Evolutionary conservation across 2,888 invertebrate species (phyloP).

Genomic region (Quadroppia sp.): DNA sequence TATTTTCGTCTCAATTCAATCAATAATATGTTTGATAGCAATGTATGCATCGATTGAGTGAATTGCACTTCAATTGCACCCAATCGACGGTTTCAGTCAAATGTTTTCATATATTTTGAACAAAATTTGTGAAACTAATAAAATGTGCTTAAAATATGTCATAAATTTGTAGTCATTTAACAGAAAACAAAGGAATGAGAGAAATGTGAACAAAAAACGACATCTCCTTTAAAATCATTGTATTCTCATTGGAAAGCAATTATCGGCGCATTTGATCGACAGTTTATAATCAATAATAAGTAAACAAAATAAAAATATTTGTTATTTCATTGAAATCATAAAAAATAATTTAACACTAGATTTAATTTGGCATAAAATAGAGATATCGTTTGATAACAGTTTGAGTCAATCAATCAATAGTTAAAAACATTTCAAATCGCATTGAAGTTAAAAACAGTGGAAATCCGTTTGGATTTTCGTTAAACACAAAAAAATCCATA

Average conservation of each 20-base stretch:
- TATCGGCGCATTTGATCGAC: neutral
- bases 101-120: too few relatives aligned
- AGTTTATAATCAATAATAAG: neutral
- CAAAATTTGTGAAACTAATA: too few relatives aligned
- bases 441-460: neutral
- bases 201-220: neutral
- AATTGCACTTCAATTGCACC: too few relatives aligned
- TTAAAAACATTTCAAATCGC: neutral
- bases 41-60: too few relatives aligned
- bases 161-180: neutral
- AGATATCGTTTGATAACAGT: neutral
- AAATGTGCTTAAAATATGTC: neutral
- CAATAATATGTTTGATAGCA: too few relatives aligned
- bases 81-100: too few relatives aligned
- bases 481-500: neutral
- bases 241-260: neutral
- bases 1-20: too few relatives aligned
- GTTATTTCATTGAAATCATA: neutral
- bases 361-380: slow-evolving; percentile 17
- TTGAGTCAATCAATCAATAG: neutral
- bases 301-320: neutral
- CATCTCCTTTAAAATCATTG: neutral
- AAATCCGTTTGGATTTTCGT: neutral
- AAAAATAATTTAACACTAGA: slow-evolving; percentile 1
- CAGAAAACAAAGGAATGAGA: neutral